phyloP scores from a whole-genome alignment of 2,113 vertebrate species.

The Heterotilapia buettikoferi region DNA sequence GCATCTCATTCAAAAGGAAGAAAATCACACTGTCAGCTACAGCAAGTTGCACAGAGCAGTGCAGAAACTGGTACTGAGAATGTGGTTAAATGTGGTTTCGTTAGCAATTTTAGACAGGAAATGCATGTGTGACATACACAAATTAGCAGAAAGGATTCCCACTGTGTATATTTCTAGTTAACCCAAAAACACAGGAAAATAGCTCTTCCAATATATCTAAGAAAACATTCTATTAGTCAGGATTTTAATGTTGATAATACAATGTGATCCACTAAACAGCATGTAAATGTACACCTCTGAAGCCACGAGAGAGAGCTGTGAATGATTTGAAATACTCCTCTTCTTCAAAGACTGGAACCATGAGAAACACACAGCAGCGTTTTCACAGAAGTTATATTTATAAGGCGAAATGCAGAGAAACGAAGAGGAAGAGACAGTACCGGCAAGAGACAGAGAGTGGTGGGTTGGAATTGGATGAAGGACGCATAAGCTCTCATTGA shows the following conservation, averaged over 20 bases:
- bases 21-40: background rate
- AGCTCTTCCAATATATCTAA: background rate
- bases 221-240: background rate
- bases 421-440: constrained; percentile 30
- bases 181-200: background rate
- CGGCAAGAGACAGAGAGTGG: constrained; percentile 7
- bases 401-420: constrained; percentile 36
- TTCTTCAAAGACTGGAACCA: constrained; percentile 46
- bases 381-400: constrained; percentile 55
- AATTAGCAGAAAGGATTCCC: background rate
- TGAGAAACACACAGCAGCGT: constrained; percentile 40
- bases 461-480: constrained; percentile 63
- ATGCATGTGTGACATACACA: background rate
- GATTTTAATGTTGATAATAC: background rate
- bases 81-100: background rate
- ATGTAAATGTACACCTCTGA: constrained; percentile 20
- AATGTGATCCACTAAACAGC: background rate
- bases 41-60: background rate
- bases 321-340: constrained; percentile 32
- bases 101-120: background rate
- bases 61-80: background rate
- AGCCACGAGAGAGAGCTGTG: constrained; percentile 5
- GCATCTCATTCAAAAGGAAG: background rate
- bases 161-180: background rate
- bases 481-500: constrained; percentile 54